A percentile compares a stretch with the other conserved stretches of the same genome.
Conservation (phyloP, 2,797 vertebrate species). For the Pteropus rufus region DNA sequence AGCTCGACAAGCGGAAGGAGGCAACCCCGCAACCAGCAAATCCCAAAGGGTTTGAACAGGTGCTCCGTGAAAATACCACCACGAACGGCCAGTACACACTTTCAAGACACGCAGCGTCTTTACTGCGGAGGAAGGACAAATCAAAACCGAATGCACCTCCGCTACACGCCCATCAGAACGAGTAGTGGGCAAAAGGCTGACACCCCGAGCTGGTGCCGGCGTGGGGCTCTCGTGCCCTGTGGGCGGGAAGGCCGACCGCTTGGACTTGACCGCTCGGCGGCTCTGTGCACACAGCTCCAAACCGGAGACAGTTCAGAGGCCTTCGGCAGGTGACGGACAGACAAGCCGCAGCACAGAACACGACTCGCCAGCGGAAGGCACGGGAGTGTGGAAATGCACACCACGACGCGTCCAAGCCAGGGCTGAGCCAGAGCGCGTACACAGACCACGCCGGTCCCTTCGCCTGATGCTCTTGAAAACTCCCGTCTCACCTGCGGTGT, state of each 20-base stretch:
- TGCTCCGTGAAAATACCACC: rapidly evolving
- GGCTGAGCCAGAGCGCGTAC: no score
- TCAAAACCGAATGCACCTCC: background rate
- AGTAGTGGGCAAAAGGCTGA: rapidly evolving
- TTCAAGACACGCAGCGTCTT: background rate
- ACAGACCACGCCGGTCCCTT: background rate
- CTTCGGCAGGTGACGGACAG: background rate
- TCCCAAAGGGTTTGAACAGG: background rate
- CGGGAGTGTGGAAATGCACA: no score
- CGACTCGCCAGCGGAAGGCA: no score
- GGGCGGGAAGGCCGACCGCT: background rate
- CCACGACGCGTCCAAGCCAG: no score
- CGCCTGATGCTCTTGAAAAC: background rate
- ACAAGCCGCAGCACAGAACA: rapidly evolving
- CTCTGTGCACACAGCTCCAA: background rate
- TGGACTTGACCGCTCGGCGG: background rate
- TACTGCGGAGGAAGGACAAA: background rate
- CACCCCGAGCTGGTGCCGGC: rapidly evolving
- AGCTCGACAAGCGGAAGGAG: background rate
- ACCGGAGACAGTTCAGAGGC: background rate
- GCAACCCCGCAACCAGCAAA: rapidly evolving
- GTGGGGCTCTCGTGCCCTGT: rapidly evolving
- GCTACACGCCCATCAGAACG: no score
- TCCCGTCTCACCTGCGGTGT: rapidly evolving
- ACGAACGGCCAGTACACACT: background rate